Evolutionary conservation across 1,140 invertebrate species (phyloP), one percentile per base, ranked within the genome.

Genomic region (Condylostylus longicornis): DNA sequence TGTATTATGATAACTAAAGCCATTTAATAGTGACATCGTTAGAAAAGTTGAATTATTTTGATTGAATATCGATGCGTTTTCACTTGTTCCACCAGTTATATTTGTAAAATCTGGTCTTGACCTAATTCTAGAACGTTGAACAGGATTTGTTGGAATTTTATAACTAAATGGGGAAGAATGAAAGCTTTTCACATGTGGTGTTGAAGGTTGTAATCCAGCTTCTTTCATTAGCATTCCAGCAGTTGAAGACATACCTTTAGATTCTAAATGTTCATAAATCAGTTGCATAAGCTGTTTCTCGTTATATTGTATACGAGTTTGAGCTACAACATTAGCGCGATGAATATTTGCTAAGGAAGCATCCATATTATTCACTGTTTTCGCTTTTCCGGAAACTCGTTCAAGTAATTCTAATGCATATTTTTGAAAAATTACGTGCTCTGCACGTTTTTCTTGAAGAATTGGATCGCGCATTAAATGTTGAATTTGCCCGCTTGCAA

Each of bases 361-460:
- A 62, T 89, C 83, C 52, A 83, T 80, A 31, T 73, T 70, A 3
- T 77, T 79, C 40, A 74, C 71, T 9, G 82, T 75, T 54, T 90
- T 90, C 3, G 78, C 77, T 66, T 90, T 90, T 3, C 93, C 90
- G 15, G 87, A 89, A 3, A 98, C 83, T 3, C 79, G 66, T 60
- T 94, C 88, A 37, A 98, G 70, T 12, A 98, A 64, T 50, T 93
- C 82, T 13, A 91, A 64, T 4, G 90, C 89, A 61, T 91, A 89
- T 58, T 91, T 91, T 62, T 95, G 93, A 63, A 98, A 98, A 54
- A 79, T 79, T 0, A 93, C 83, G 63, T 98, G 94, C 50, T 97
- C 90, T 42, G 83, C 77, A 0, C 88, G 68, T 62, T 93, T 95
- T 62, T 98, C 95, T 67, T 95, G 89, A 1, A 97, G 66, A 42